These are phyloP conservation scores for Ptiloglossa arizonensis DNA, from an alignment of 1,140 invertebrate species.

Conservation along the genomic window DNA sequence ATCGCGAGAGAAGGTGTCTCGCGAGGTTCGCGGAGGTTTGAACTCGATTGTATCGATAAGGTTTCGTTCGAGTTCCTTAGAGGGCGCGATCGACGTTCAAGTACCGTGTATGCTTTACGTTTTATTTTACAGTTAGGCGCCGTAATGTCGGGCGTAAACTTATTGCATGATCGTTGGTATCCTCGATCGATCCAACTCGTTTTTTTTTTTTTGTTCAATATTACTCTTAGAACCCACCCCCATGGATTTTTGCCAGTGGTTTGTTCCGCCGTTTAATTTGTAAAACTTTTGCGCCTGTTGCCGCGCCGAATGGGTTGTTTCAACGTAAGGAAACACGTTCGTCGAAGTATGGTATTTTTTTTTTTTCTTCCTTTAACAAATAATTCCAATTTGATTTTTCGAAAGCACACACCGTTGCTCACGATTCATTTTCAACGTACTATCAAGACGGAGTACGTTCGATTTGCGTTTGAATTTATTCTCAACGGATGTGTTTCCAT, in stretches of 20 bases:
- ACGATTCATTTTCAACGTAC: not conserved
- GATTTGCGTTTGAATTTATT: not conserved
- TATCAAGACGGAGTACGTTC: too few relatives aligned
- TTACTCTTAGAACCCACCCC: too few relatives aligned
- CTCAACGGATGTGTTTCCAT: not conserved
- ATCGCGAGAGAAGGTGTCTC: not conserved
- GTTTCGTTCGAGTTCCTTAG: slow-evolving; percentile 12
- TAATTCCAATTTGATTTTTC: too few relatives aligned
- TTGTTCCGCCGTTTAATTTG: not conserved
- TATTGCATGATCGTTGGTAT: not conserved
- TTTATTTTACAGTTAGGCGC: slow-evolving; percentile 10
- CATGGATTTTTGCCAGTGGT: not conserved
- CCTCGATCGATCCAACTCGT: not conserved
- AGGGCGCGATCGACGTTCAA: not conserved
- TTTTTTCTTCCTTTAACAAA: not conserved
- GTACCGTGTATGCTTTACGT: not conserved
- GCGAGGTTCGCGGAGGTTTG: slow-evolving; percentile 30
- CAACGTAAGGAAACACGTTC: not conserved
- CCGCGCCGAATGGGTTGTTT: slow-evolving; percentile 1
- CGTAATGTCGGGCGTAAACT: slow-evolving; percentile 1
- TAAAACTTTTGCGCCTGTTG: slow-evolving; percentile 1
- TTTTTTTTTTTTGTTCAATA: not conserved
- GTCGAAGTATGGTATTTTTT: not conserved
- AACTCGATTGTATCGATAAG: slow-evolving; percentile 18
- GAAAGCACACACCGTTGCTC: too few relatives aligned